A percentile compares a stretch with the other conserved stretches of the same genome.
These are phyloP conservation scores for Eurytoma californica DNA, from an alignment of 2,888 invertebrate genomes.

Conservation along the genomic window DNA sequence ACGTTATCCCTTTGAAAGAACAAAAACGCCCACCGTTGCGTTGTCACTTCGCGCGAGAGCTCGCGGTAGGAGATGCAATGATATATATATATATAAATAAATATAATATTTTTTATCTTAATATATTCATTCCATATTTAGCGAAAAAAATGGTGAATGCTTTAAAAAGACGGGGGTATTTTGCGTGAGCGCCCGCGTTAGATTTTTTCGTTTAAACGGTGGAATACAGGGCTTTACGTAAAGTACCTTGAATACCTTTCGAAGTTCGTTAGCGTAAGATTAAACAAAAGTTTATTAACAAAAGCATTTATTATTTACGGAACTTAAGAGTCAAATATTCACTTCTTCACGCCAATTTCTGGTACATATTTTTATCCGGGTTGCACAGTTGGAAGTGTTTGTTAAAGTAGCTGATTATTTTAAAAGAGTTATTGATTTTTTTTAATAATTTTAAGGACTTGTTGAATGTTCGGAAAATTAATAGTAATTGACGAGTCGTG, in stretches of 20 bases:
- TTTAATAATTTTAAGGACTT: not conserved
- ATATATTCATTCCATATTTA: constrained; percentile 72
- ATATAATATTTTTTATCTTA: constrained; percentile 69
- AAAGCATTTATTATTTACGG: constrained; percentile 38
- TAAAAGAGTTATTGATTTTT: not conserved
- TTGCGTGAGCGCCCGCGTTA: constrained; percentile 66
- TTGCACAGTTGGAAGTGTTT: constrained; percentile 26
- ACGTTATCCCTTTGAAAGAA: constrained; percentile 36
- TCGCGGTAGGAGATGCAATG: constrained; percentile 65
- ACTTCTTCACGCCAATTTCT: constrained; percentile 42
- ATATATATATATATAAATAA: constrained; percentile 61
- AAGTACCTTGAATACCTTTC: constrained; percentile 45
- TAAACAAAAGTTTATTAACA: not conserved
- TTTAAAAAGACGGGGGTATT: constrained; percentile 70
- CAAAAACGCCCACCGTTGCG: constrained; percentile 58
- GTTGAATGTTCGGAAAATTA: constrained; percentile 2
- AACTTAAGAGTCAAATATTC: constrained; percentile 20
- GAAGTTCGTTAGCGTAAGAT: constrained; percentile 40
- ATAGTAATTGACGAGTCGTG: not conserved
- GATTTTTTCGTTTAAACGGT: constrained; percentile 56
- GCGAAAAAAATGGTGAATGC: constrained; percentile 60
- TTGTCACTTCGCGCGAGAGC: constrained; percentile 63
- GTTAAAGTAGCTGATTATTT: not conserved
- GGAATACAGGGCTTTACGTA: constrained; percentile 68
- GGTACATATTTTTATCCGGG: constrained; percentile 16